These are phyloP conservation scores for Mesorhabditis sp. DNA, from an alignment of 2,888 invertebrate species.

Conservation along the genomic window DNA sequence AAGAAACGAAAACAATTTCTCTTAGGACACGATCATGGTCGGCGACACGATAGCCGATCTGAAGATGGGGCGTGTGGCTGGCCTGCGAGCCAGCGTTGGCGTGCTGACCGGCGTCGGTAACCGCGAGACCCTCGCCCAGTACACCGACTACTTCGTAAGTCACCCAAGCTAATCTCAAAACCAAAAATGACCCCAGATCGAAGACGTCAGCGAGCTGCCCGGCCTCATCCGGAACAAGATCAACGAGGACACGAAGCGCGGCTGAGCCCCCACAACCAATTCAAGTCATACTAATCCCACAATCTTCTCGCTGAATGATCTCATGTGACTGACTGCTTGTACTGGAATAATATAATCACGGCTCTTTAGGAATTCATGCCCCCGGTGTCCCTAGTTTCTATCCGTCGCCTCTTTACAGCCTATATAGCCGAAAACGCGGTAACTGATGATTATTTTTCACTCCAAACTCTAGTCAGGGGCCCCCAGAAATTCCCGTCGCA, in stretches of 20 bases:
- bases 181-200: conserved; percentile 34
- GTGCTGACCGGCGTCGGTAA: conserved; percentile 60
- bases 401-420: background rate
- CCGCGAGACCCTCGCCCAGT: conserved; percentile 46
- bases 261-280: conserved; percentile 14
- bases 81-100: conserved; percentile 60
- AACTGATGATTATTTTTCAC: too few species aligned
- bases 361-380: too few species aligned
- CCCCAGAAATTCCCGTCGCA: too few species aligned
- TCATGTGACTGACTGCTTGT: too few species aligned
- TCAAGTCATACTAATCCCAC: too few species aligned
- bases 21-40: conserved; percentile 59
- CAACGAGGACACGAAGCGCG: conserved; percentile 39
- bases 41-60: conserved; percentile 62
- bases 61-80: conserved; percentile 61
- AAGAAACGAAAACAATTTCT: background rate
- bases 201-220: conserved; percentile 49
- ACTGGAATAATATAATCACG: too few species aligned
- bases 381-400: background rate
- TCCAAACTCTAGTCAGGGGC: too few species aligned
- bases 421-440: too few species aligned
- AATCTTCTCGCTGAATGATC: too few species aligned
- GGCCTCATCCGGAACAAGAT: conserved; percentile 35
- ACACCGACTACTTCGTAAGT: conserved; percentile 53
- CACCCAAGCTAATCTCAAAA: background rate